Evolutionary conservation across 1,140 invertebrate genomes (phyloP).

Genomic region (Manduca sexta): DNA sequence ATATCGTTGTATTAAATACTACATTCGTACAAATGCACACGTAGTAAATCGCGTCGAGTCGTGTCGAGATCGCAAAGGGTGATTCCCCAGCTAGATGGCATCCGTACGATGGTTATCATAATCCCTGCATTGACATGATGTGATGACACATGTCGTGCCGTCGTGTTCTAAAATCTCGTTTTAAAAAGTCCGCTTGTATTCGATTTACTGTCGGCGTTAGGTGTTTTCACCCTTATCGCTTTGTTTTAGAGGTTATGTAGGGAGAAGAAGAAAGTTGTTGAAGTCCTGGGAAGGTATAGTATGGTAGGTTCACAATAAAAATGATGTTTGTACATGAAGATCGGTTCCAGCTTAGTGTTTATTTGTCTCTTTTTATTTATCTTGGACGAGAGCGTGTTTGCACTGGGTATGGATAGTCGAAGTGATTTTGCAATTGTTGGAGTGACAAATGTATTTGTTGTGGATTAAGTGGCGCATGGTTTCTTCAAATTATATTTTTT

Average conservation of each 20-base stretch:
- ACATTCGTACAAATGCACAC: constrained; percentile 10
- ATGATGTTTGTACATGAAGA: constrained; percentile 55
- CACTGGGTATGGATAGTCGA: background rate
- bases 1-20: constrained; percentile 14
- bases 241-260: constrained; percentile 21
- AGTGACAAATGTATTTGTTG: background rate
- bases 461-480: constrained; percentile 15
- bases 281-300: constrained; percentile 48
- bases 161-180: constrained; percentile 60
- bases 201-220: background rate
- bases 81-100: constrained; percentile 69
- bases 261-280: constrained; percentile 18
- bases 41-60: background rate
- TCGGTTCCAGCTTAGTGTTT: constrained; percentile 30
- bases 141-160: constrained; percentile 72
- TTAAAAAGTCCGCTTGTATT: constrained; percentile 33
- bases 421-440: background rate
- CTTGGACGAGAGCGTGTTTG: background rate
- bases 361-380: constrained; percentile 6
- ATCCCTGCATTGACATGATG: constrained; percentile 72
- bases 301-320: constrained; percentile 59
- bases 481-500: too few species aligned
- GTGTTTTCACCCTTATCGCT: constrained; percentile 24
- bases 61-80: constrained; percentile 63
- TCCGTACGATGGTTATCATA: constrained; percentile 72